These are phyloP conservation scores for Nomada hirtipes DNA, from an alignment of 2,888 invertebrate species.

Conservation along the genomic window DNA sequence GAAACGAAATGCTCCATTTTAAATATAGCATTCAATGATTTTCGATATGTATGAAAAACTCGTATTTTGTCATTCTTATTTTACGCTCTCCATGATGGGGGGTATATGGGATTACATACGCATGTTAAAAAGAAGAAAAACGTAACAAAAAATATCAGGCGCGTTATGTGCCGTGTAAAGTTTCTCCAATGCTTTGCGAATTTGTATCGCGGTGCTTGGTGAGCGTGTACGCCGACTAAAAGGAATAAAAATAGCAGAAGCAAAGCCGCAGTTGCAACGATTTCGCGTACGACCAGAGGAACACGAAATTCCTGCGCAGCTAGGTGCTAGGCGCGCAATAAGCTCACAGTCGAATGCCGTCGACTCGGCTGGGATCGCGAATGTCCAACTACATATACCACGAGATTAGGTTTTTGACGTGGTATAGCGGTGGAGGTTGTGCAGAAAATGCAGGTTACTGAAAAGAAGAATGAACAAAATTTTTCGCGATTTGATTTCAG, in stretches of 20 bases:
- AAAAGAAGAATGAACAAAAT: not conserved
- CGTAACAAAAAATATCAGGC: not conserved
- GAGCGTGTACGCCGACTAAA: slow-evolving; percentile 24
- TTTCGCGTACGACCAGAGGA: slow-evolving; percentile 32
- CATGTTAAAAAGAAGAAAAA: too few relatives aligned
- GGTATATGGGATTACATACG: too few relatives aligned
- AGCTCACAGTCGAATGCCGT: slow-evolving; percentile 8
- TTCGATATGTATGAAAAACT: too few relatives aligned
- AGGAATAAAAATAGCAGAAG: slow-evolving; percentile 52
- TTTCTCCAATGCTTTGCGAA: not conserved
- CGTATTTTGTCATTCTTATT: too few relatives aligned
- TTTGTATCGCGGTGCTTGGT: not conserved
- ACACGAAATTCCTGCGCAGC: slow-evolving; percentile 27
- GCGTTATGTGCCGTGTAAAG: not conserved
- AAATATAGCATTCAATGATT: too few relatives aligned
- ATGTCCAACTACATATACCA: slow-evolving; percentile 46
- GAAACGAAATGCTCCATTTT: not conserved
- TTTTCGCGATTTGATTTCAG: not conserved
- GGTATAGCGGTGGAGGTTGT: not conserved
- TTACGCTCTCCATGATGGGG: too few relatives aligned
- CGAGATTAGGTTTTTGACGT: slow-evolving; percentile 69
- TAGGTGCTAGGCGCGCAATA: slow-evolving; percentile 19
- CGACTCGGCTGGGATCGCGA: slow-evolving; percentile 10
- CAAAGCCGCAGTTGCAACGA: slow-evolving; percentile 34
- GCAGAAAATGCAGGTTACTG: too few relatives aligned